Conservation (phyloP, 1,140 invertebrate genomes). For the Drosophila willistoni region DNA sequence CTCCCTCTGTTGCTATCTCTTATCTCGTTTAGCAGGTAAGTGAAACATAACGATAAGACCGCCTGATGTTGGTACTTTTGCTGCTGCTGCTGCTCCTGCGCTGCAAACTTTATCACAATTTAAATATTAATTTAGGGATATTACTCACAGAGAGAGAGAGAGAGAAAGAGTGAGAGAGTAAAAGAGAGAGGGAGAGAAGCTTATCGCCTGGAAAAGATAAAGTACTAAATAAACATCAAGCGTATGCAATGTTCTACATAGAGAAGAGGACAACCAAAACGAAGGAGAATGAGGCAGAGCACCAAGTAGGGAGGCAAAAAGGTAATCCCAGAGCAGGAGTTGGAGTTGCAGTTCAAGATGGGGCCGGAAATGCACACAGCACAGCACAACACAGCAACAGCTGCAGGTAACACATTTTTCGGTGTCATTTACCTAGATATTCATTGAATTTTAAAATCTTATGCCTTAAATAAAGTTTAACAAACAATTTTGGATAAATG, state of each 20-base stretch:
- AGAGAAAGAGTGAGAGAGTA: neutral
- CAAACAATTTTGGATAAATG: no score
- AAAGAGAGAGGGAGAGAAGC: conserved; percentile 12
- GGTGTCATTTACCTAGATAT: no score
- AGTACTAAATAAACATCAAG: conserved; percentile 39
- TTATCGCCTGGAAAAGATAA: conserved; percentile 28
- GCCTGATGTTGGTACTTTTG: neutral
- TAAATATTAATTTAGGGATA: conserved; percentile 81
- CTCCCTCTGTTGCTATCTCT: conserved; percentile 25
- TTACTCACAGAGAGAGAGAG: conserved; percentile 11
- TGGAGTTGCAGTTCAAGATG: neutral
- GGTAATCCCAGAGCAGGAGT: conserved; percentile 1
- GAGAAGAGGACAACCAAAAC: neutral
- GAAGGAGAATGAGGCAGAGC: conserved; percentile 18
- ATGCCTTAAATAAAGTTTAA: no score
- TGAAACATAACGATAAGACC: conserved; percentile 17
- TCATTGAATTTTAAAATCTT: no score
- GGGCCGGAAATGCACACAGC: conserved; percentile 1
- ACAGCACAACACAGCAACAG: neutral
- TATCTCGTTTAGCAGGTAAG: conserved; percentile 55
- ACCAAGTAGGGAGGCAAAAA: conserved; percentile 14
- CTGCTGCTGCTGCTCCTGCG: conserved; percentile 47
- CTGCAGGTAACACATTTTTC: neutral
- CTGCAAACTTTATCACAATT: conserved; percentile 63
- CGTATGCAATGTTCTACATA: conserved; percentile 15